phyloP scores from a whole-genome alignment of 2,797 vertebrate species.

The Poecilia wingei region DNA sequence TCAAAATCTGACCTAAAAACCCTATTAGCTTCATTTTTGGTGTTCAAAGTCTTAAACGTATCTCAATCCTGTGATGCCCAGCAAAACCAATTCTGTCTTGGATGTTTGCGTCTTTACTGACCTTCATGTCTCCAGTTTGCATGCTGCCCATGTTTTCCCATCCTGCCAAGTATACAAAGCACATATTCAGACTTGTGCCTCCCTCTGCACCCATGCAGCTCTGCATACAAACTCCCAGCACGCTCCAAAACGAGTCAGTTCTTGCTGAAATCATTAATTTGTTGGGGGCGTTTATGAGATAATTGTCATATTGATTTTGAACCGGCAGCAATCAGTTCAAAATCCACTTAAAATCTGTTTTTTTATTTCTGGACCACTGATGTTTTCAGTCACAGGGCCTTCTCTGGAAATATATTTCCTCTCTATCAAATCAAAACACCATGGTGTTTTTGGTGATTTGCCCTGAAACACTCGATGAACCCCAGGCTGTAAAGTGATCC shows the following conservation, averaged over 20 bases:
- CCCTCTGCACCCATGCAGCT: conserved; percentile 45
- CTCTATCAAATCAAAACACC: conserved; percentile 14
- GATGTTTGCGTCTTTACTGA: conserved; percentile 29
- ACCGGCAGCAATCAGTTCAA: conserved; percentile 1
- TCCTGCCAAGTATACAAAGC: conserved; percentile 64
- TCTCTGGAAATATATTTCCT: conserved; percentile 20
- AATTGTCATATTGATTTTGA: conserved; percentile 15
- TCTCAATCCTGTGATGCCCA: not conserved
- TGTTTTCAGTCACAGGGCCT: conserved; percentile 18
- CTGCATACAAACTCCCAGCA: conserved; percentile 52
- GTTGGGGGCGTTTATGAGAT: not conserved
- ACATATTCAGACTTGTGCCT: conserved; percentile 66
- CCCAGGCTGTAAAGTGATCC: conserved; percentile 33
- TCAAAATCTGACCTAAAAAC: not conserved
- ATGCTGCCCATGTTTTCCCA: conserved; percentile 71
- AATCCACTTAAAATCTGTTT: not conserved
- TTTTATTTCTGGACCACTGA: not conserved
- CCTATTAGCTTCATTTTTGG: conserved; percentile 9
- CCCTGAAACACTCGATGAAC: conserved; percentile 42
- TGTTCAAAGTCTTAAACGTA: conserved; percentile 8
- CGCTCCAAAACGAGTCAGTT: conserved; percentile 15
- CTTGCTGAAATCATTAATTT: conserved; percentile 19
- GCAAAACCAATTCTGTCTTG: conserved; percentile 16
- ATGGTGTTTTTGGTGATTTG: conserved; percentile 29
- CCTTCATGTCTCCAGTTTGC: conserved; percentile 62